These are phyloP conservation scores for Trichopria drosophilae DNA, from an alignment of 2,888 invertebrate species.

Conservation along the genomic window DNA sequence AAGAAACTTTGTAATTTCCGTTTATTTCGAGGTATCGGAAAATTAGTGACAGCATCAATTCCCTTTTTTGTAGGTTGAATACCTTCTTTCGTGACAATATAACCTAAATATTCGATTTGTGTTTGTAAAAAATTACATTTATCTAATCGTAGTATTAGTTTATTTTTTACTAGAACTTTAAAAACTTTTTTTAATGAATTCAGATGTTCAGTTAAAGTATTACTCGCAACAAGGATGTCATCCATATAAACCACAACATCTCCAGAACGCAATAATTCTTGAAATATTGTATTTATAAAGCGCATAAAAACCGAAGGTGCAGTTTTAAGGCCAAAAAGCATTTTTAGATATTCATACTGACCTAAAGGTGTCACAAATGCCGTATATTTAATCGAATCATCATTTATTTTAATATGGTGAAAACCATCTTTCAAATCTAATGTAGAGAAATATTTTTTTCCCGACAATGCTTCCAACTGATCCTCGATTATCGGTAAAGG, in stretches of 20 bases:
- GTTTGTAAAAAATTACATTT: constrained; percentile 36
- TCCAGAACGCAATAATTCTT: constrained; percentile 18
- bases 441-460: constrained; percentile 27
- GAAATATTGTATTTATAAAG: constrained; percentile 19
- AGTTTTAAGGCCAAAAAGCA: constrained; percentile 27
- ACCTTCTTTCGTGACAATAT: constrained; percentile 32
- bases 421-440: constrained; percentile 13
- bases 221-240: constrained; percentile 22
- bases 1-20: constrained; percentile 39
- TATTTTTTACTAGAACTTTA: constrained; percentile 18
- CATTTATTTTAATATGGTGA: constrained; percentile 17
- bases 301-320: constrained; percentile 24
- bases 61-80: constrained; percentile 32
- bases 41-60: constrained; percentile 32
- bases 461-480: constrained; percentile 23
- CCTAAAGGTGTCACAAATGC: constrained; percentile 27
- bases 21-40: constrained; percentile 34
- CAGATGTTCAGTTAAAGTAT: constrained; percentile 24
- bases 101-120: constrained; percentile 36
- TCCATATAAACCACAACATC: constrained; percentile 31
- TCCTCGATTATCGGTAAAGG: constrained; percentile 32
- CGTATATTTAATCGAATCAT: constrained; percentile 30
- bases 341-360: constrained; percentile 25
- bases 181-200: constrained; percentile 22
- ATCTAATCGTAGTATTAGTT: constrained; percentile 28